Base-by-base conservation (phyloP, 2,113 vertebrate species). In the Apistogramma diplotaenia region DNA sequence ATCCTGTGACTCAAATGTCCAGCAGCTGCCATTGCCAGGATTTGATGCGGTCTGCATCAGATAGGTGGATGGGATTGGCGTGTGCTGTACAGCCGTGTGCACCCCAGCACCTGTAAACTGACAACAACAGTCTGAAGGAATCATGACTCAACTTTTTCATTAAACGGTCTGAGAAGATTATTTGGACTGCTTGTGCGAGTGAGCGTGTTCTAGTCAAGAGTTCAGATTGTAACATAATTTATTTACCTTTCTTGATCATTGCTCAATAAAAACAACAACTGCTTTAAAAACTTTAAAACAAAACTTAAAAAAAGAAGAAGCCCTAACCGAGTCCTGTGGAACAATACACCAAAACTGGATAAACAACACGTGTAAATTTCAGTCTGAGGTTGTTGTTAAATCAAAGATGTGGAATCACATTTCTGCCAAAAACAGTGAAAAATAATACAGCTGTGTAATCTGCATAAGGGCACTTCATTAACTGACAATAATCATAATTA, bases 1-100 rank as follows among this genome's bases (percentile, higher is more conserved):
- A 54, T 75, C 3, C 76, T 57, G 4, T 90, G 89, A 93, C 81
- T 93, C 92, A 93, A 29, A 77, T 1, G 18, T 78, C 33, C 21
- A 16, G 51, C 16, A 9, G 37, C 0, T 1, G 43, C 60, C 37
- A 81, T 10, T 92, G 88, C 81, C 70, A 29, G 82, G 71, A 89
- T 65, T 11, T 91, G 85, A 83, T 1, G 1, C 0, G 0, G 1
- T 51, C n/a, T 37, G 37, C 23, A 10, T 40, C 8, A 0, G 76
- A 70, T 13, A 23, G 53, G 16, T 15, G 4, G 5, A 19, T 40
- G 43, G 57, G 21, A 35, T 56, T 2, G 9, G 8, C 21, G 21
- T 8, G 4, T 13, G 21, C 7, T 62, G 43, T 13, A 8, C 3
- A 3, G 57, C 55, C 72, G 16, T 37, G 12, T 58, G 5, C 4